phyloP scores from a whole-genome alignment of 2,113 vertebrate species.

The Lontra canadensis region DNA sequence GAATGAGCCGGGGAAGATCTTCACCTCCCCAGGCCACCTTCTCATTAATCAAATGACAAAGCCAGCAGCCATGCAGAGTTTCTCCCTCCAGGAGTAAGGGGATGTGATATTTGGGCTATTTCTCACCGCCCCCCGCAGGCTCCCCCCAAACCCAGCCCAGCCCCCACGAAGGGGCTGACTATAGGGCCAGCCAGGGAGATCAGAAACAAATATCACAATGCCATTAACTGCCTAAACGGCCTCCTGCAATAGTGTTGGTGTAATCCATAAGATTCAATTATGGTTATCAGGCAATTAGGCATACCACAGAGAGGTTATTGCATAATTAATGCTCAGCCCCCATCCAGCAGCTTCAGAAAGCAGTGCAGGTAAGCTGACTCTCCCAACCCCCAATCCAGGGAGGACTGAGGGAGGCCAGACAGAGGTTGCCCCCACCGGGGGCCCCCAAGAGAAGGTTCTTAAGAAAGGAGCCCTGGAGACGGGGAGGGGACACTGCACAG shows the following conservation, averaged over 20 bases:
- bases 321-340: slow-evolving; percentile 8
- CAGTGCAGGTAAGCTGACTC: accelerated
- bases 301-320: neutral
- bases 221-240: neutral
- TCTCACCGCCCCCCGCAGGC: too few species aligned
- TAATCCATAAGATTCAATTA: slow-evolving; percentile 63
- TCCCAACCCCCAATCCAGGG: accelerated
- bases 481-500: neutral
- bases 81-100: neutral
- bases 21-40: neutral
- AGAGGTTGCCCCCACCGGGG: neutral
- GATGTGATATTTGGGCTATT: accelerated
- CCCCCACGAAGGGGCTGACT: neutral
- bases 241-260: slow-evolving; percentile 17
- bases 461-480: neutral
- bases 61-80: neutral
- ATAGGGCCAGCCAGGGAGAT: neutral
- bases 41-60: neutral
- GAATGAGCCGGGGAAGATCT: neutral
- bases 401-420: neutral
- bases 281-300: slow-evolving; percentile 67
- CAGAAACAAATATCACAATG: slow-evolving; percentile 33
- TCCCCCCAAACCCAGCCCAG: neutral
- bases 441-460: neutral
- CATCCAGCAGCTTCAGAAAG: neutral